Percentiles rank a stretch among this genome's conserved stretches.
Conservation (phyloP, 2,113 vertebrate genomes). For the Osmerus mordax region DNA sequence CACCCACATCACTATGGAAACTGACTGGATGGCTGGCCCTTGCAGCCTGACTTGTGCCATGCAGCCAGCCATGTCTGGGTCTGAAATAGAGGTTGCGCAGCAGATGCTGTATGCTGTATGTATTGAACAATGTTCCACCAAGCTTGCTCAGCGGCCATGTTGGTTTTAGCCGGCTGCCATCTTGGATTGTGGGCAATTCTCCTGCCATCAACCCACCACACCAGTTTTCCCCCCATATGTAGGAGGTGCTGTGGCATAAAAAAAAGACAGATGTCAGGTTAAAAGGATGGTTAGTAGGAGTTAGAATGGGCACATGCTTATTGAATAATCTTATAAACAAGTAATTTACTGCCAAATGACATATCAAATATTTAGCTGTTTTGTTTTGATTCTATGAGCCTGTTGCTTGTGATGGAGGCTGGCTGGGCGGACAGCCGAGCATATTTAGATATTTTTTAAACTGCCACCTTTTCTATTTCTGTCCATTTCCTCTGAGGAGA, state of each 20-base stretch:
- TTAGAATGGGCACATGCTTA: background rate
- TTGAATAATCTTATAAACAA: background rate
- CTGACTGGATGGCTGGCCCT: conserved; percentile 66
- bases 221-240: too few relatives aligned
- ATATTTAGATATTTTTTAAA: conserved; percentile 39
- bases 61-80: conserved; percentile 37
- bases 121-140: conserved; percentile 22
- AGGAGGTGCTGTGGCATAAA: too few relatives aligned
- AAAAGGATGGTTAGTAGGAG: too few relatives aligned
- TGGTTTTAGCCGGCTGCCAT: conserved; percentile 16
- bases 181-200: conserved; percentile 22
- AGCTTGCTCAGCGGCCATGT: conserved; percentile 17
- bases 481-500: conserved; percentile 57
- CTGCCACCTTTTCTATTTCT: conserved; percentile 56
- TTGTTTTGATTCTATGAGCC: conserved; percentile 13
- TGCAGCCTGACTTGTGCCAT: conserved; percentile 62
- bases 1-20: conserved; percentile 78
- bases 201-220: background rate
- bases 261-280: too few relatives aligned
- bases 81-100: conserved; percentile 51
- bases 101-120: conserved; percentile 31
- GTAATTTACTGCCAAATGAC: background rate
- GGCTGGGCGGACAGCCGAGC: background rate
- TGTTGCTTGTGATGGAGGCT: conserved; percentile 22
- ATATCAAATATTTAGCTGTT: conserved; percentile 15